Percentiles rank a stretch among this genome's conserved stretches.
phyloP scores from a whole-genome alignment of 1,140 invertebrate species.

The Orius laevigatus region DNA sequence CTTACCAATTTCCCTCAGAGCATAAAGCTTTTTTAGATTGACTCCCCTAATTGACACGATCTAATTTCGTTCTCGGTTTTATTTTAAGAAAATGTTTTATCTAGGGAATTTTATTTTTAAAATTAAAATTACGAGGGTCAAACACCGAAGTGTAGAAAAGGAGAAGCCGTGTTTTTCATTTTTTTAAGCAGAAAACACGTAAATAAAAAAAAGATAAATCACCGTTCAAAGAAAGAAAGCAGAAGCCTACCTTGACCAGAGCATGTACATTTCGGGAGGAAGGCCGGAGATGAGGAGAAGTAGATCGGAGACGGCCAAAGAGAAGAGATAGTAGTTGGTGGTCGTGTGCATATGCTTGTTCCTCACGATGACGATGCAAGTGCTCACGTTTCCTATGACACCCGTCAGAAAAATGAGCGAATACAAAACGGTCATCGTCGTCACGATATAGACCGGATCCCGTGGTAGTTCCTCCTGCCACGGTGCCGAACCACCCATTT shows the following conservation, averaged over 20 bases:
- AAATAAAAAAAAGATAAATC: no score
- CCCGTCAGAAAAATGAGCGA: slow-evolving; percentile 59
- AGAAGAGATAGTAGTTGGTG: slow-evolving; percentile 76
- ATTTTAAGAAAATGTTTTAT: neutral
- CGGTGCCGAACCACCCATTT: no score
- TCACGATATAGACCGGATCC: slow-evolving; percentile 35
- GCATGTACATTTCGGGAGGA: slow-evolving; percentile 58
- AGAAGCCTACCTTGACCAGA: slow-evolving; percentile 65
- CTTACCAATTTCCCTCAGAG: no score
- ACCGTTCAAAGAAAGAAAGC: slow-evolving; percentile 43
- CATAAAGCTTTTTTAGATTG: no score
- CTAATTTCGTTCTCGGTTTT: neutral
- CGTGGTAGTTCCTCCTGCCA: no score
- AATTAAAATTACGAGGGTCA: neutral
- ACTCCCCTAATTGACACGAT: no score
- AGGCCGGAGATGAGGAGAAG: slow-evolving; percentile 56
- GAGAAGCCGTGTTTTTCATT: no score
- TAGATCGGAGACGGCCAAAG: slow-evolving; percentile 73
- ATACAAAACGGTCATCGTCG: slow-evolving; percentile 53
- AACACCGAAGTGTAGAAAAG: no score
- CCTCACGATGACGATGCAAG: slow-evolving; percentile 65
- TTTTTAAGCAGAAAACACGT: no score
- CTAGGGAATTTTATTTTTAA: neutral
- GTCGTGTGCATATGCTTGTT: slow-evolving; percentile 72
- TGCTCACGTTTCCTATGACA: slow-evolving; percentile 69